Evolutionary conservation across 1,140 invertebrate genomes (phyloP), one percentile per base, ranked within the genome.

Genomic region (Drosophila ananassae): DNA sequence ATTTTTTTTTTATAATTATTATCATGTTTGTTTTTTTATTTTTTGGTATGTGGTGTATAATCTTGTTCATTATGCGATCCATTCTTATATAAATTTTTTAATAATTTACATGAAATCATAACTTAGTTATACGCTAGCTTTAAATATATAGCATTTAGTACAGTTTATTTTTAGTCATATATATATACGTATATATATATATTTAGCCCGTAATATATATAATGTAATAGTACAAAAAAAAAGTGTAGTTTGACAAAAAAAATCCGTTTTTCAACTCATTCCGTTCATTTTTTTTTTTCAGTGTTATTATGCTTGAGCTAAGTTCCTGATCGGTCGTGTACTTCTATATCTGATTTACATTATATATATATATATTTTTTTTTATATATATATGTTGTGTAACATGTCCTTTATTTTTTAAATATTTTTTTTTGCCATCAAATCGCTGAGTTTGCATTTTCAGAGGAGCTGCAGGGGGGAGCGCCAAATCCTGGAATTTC

Each of bases 81-180:
- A 1, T 25, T 51, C 48, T 74, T 63, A 63, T 63, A 58, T 69
- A 66, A 79, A 66, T 63, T 79, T 17, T 44, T 44, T 44, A 79
- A 66, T 84, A 84, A 84, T 84, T 76, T 84, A 84, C 80, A 84
- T 77, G 47, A 83, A 84, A 84, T 73, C 64, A 84, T 84, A 90
- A 60, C 81, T 79, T 66, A 77, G 85, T 81, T 84, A 73, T 73
- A 78, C 66, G 67, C 75, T 78, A 81, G 71, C 57, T 85, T 77
- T 82, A 44, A 17, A 44, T 44, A 85, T 72, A 76, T 84, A 80
- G 79, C 64, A 64, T 76, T 79, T 79, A 79, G 79, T 89, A 82
- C 83, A 80, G 48, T 55, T 68, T 44, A 44, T 44, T 4, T 44
- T 6, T 44, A 44, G 39, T 13, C n/a, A 52, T 73, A 44, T 53